These are phyloP conservation scores for Ammodramus savannarum DNA, from an alignment of 2,113 vertebrate species.

Conservation along the genomic window DNA sequence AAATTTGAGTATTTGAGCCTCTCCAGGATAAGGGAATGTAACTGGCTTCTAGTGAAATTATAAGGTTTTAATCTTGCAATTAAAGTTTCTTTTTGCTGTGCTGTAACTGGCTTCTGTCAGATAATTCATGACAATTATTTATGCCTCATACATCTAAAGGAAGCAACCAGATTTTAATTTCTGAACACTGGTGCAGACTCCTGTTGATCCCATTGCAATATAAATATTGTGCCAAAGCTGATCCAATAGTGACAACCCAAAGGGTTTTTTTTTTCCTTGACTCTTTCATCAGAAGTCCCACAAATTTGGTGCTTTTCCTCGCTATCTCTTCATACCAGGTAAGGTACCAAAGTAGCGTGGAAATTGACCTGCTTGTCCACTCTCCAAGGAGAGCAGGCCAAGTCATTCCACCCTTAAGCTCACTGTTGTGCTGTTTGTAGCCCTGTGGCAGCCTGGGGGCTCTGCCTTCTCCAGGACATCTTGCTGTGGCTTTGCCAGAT, in stretches of 20 bases:
- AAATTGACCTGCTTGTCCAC: neutral
- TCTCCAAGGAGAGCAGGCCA: neutral
- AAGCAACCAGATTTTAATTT: neutral
- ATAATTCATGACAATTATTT: neutral
- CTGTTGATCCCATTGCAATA: neutral
- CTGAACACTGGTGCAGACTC: neutral
- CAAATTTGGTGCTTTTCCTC: neutral
- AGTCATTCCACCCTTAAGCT: neutral
- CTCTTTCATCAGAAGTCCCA: neutral
- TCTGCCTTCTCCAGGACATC: neutral
- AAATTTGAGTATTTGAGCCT: neutral
- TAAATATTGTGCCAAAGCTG: neutral
- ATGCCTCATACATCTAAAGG: neutral
- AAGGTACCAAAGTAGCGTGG: rapidly evolving
- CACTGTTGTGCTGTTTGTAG: neutral
- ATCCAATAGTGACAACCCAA: neutral
- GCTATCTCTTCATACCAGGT: neutral
- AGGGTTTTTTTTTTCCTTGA: neutral
- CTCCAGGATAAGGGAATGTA: neutral
- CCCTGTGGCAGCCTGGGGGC: neutral
- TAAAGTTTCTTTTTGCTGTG: neutral
- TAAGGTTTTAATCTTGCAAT: neutral
- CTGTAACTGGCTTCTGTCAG: neutral
- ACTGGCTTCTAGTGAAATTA: neutral
- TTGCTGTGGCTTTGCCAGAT: neutral